Conservation (phyloP, 2,113 vertebrate genomes). For the Toxostoma redivivum region DNA sequence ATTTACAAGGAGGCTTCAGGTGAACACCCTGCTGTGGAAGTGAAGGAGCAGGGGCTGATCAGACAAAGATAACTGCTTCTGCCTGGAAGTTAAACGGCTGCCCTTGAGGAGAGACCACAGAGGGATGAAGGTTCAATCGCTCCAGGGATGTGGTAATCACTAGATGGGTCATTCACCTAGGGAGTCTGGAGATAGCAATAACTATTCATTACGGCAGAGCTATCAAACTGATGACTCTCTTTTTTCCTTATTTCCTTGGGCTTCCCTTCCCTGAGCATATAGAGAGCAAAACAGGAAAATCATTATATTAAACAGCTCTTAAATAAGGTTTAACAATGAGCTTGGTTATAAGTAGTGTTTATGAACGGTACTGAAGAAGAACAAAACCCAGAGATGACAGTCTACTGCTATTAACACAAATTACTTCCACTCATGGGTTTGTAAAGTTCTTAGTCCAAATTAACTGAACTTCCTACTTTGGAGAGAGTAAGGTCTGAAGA, state of each 20-base stretch:
- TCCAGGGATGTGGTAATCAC: not conserved
- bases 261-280: not conserved
- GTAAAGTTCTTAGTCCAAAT: not conserved
- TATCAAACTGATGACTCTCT: not conserved
- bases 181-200: not conserved
- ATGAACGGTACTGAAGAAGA: not conserved
- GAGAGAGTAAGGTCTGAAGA: not conserved
- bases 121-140: not conserved
- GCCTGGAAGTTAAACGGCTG: not conserved
- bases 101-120: not conserved
- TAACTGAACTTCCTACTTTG: not conserved
- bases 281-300: not conserved
- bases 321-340: not conserved
- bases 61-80: not conserved
- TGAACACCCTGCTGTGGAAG: not conserved
- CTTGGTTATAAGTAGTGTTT: not conserved
- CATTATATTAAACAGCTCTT: not conserved
- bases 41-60: not conserved
- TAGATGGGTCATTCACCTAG: conserved; percentile 4
- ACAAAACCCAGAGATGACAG: not conserved
- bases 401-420: not conserved
- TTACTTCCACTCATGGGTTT: not conserved
- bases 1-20: conserved; percentile 12
- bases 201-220: not conserved
- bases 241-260: not conserved